Evolutionary conservation across 2,113 vertebrate genomes (phyloP).

Genomic region (Ondatra zibethicus): DNA sequence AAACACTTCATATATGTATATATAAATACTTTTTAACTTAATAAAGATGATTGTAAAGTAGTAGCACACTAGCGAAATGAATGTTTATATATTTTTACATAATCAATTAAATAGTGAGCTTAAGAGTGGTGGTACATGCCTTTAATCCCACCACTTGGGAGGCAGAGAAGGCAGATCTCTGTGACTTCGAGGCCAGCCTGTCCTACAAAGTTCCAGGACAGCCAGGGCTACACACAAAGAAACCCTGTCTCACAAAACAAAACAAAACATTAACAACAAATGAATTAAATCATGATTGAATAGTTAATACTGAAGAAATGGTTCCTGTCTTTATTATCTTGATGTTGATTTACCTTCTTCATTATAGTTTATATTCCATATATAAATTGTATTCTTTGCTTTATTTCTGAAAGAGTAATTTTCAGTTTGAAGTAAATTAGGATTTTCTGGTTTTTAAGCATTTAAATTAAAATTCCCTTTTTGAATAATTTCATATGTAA

Average conservation of each 20-base stretch:
- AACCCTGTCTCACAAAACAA: background rate
- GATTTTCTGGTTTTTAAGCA: too few species aligned
- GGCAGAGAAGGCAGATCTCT: background rate
- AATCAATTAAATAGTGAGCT: background rate
- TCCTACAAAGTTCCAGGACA: background rate
- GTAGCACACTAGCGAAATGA: background rate
- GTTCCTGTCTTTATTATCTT: slow-evolving; percentile 21
- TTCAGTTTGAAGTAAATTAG: background rate
- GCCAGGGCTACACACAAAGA: background rate
- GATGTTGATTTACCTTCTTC: slow-evolving; percentile 13
- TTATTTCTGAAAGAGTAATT: slow-evolving; percentile 11
- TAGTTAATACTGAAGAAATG: background rate
- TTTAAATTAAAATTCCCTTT: background rate
- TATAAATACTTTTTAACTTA: background rate
- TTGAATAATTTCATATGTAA: background rate
- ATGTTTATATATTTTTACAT: background rate
- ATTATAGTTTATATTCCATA: background rate
- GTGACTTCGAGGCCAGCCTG: background rate
- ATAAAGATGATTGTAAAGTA: background rate
- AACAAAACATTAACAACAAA: background rate
- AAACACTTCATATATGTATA: background rate
- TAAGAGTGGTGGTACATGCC: background rate
- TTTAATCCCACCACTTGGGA: background rate
- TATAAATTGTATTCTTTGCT: background rate
- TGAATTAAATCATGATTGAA: background rate